Base-by-base conservation (phyloP, 2,797 vertebrate genomes). In the Gallinago stenura region DNA sequence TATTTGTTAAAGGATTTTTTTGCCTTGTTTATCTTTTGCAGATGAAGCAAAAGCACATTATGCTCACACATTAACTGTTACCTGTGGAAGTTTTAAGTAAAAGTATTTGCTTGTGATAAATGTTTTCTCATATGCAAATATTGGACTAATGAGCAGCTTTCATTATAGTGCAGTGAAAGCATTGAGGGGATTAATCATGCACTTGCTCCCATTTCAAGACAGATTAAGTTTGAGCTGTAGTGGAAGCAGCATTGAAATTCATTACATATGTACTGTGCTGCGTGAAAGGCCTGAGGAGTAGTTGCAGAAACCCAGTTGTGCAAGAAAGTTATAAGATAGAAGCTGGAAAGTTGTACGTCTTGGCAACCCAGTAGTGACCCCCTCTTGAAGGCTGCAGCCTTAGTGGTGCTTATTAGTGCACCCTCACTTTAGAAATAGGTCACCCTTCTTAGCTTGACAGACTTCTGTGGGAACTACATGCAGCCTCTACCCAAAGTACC, bases 101-200 rank as follows among this genome's bases (percentile, higher is more conserved):
- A 94, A 83, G 12, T 33, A 79, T 83, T 80, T 90, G 8, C 51
- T 89, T 50, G 25, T 60, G 41, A 33, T 65, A 79, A 75, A 41
- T 58, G 39, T 57, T 87, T 83, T 71, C 81, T 80, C 33, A 70
- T 77, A 60, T 73, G 53, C 71, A 90, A 94, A 93, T 85, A 83
- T 7, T 85, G 24, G 37, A 79, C 48, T 91, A 80, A 91, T 10
- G 30, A 94, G 13, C 41, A 86, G 31, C 30, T 70, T 85, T 85
- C 31, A 57, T 57, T 80, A 89, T 3, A 69, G 18, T 7, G 33
- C 51, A 73, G 15, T 60, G 60, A 87, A 87, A 77, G 79, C 22
- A 62, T 9, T 35, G 24, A 53, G 61, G 77, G 37, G 31, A 56
- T 90, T 94, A 82, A 84, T 73, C 58, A 53, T 25, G 10, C 22